phyloP scores from a whole-genome alignment of 2,797 vertebrate genomes.

The Molossus alvarezi region DNA sequence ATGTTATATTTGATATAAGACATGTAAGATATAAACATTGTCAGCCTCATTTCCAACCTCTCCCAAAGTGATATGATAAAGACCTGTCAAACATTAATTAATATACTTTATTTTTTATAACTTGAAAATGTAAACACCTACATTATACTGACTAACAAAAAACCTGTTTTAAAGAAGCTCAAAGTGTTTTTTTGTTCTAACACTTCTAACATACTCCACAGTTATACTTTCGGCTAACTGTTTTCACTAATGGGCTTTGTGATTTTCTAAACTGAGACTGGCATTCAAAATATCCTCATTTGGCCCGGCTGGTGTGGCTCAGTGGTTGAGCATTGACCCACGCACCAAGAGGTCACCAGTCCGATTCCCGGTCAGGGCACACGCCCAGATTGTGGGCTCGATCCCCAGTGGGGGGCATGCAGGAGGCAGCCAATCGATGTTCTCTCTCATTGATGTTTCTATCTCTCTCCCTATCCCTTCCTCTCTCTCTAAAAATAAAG shows the following conservation, averaged over 20 bases:
- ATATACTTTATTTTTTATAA: not conserved
- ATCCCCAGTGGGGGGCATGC: too few species aligned
- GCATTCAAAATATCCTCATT: conserved; percentile 1
- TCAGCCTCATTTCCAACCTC: not conserved
- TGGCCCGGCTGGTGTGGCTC: too few species aligned
- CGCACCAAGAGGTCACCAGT: too few species aligned
- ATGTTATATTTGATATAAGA: not conserved
- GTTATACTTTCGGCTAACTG: not conserved
- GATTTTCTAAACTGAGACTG: not conserved
- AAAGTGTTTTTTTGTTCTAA: not conserved
- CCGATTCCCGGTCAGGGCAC: too few species aligned
- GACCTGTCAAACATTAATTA: not conserved
- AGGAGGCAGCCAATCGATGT: too few species aligned
- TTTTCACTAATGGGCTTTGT: not conserved
- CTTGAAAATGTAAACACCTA: conserved; percentile 27
- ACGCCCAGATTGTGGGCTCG: too few species aligned
- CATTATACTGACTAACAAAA: conserved; percentile 50
- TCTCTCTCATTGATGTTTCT: too few species aligned
- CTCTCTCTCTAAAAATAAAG: too few species aligned
- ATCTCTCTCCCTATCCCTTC: too few species aligned
- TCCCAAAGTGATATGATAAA: not conserved
- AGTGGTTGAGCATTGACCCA: too few species aligned
- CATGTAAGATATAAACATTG: not conserved
- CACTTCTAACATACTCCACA: not conserved
- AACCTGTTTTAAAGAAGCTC: not conserved